phyloP scores from a whole-genome alignment of 1,140 invertebrate species.

The Aphelinus certus region DNA sequence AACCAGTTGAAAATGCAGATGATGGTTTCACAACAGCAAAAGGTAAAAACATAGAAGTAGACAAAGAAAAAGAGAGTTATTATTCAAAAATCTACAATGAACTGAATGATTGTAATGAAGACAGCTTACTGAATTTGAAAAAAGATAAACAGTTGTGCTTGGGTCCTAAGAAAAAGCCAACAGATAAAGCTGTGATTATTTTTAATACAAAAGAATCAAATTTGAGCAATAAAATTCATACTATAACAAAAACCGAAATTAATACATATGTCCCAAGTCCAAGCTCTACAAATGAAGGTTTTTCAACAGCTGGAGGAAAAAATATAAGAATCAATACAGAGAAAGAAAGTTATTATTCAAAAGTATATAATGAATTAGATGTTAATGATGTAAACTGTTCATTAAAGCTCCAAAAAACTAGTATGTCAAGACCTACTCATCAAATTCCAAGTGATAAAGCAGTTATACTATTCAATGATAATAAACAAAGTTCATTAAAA shows the following conservation, averaged over 20 bases:
- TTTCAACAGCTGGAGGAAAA: conserved; percentile 55
- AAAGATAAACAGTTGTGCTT: conserved; percentile 5
- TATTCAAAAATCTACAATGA: conserved; percentile 38
- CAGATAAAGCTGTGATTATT: conserved; percentile 9
- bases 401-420: too few species aligned
- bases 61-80: conserved; percentile 42
- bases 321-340: conserved; percentile 16
- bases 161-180: not conserved
- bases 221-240: conserved; percentile 11
- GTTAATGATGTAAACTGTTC: not conserved
- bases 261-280: not conserved
- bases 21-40: conserved; percentile 59
- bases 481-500: not conserved
- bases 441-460: too few species aligned
- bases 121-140: conserved; percentile 21
- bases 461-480: conserved; percentile 1
- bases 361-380: conserved; percentile 42
- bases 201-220: conserved; percentile 12
- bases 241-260: conserved; percentile 22
- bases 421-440: too few species aligned
- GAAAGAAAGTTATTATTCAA: conserved; percentile 35
- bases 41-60: conserved; percentile 49
- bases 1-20: too few species aligned
- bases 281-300: conserved; percentile 39
- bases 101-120: conserved; percentile 24